Base-by-base conservation (phyloP, 2,113 vertebrate genomes). In the Nannospalax galili region DNA sequence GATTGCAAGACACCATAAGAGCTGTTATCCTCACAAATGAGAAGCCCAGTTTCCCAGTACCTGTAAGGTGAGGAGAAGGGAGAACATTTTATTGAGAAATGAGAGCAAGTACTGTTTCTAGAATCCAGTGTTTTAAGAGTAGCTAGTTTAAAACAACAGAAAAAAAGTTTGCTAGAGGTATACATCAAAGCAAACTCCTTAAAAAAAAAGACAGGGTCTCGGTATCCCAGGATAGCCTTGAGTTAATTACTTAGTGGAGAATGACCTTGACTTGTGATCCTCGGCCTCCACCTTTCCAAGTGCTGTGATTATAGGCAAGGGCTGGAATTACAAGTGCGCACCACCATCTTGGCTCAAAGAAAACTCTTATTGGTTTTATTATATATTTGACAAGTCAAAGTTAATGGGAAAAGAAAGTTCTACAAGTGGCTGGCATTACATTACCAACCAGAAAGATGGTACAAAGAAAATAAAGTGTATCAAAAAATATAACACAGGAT, bases 1-100 rank as follows among this genome's bases (percentile, higher is more conserved):
- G 99, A 97, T 98, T 99, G 96, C 99, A 99, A 79, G 99, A 99
- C 97, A 99, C 99, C 99, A 99, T 99, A 96, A 99, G 98, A 65
- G 99, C 99, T 79, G 99, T 99, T 97, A 99, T 99, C 97, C 99
- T 98, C 97, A 99, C 99, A 96, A 99, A 99, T 32, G 99, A 99
- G 98, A 99, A 99, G 94, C 99, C 99, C 95, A 99, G 98, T 97
- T 99, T 99, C 91, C 99, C 99, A 91, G 99, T 99, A 97, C 99
- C 99, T 99, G 97, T 75, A 92, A 12, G 37, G 28, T 56, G 7
- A 69, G 37, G 1, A 5, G 62, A 81, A 93, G 90, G 94, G 94
- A 96, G 94, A 91, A 97, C 62, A 96, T 73, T 95, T 97, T 96
- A 88, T 5, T 94, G 77, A 97, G 80, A 95, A 93, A 77, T 42